Evolutionary conservation across 2,888 invertebrate species (phyloP).

Genomic region (Nephrotoma flavescens): DNA sequence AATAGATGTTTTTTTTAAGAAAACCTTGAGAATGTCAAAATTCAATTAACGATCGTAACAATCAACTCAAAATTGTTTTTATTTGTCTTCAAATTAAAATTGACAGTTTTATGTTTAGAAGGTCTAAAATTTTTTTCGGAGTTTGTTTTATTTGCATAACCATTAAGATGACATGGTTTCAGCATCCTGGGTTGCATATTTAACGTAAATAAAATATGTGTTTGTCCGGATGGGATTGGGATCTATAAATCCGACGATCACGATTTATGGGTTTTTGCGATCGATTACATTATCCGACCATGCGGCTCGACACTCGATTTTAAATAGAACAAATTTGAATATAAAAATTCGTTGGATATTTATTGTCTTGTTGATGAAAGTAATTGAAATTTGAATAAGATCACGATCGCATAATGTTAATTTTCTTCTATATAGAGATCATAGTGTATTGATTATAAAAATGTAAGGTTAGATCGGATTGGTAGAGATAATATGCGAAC

Average conservation of each 20-base stretch:
- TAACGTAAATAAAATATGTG: not conserved
- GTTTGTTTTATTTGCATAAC: not conserved
- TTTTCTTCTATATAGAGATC: not conserved
- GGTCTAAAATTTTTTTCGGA: not conserved
- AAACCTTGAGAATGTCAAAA: not conserved
- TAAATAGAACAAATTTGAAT: not conserved
- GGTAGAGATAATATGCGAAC: not conserved
- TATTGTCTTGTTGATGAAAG: not conserved
- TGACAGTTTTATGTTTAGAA: not conserved
- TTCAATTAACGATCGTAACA: not conserved
- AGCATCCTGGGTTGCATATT: not conserved
- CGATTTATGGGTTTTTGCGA: not conserved
- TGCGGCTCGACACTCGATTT: not conserved
- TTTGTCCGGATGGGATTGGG: not conserved
- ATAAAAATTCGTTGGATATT: not conserved
- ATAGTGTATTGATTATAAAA: not conserved
- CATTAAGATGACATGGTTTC: not conserved
- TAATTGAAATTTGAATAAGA: not conserved
- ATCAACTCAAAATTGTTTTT: not conserved
- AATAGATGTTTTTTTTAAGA: not conserved
- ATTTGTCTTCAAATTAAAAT: not conserved
- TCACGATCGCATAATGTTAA: not conserved
- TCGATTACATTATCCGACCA: not conserved
- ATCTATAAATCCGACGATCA: not conserved
- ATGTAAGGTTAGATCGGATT: not conserved